Evolutionary conservation across 2,113 vertebrate genomes (phyloP).

Genomic region (Petaurus breviceps): DNA sequence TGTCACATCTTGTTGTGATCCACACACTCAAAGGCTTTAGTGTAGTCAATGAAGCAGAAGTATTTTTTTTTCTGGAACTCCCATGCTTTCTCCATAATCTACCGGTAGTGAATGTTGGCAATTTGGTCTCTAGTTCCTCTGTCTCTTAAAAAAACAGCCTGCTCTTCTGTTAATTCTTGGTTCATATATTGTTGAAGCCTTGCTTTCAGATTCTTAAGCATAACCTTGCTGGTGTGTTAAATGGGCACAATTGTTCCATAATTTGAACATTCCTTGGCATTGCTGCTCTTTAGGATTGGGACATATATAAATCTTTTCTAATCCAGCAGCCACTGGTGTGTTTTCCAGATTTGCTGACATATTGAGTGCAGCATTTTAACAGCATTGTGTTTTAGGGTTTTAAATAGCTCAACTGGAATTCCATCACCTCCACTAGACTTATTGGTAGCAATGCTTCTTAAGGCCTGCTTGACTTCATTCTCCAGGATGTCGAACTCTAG

Average conservation of each 20-base stretch:
- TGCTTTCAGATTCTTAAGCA: background rate
- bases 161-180: background rate
- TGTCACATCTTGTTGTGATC: background rate
- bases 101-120: background rate
- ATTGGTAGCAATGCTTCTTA: background rate
- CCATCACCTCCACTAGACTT: background rate
- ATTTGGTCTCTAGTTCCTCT: background rate
- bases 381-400: background rate
- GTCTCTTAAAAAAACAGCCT: background rate
- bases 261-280: background rate
- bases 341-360: background rate
- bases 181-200: background rate
- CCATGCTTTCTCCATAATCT: background rate
- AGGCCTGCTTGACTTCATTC: background rate
- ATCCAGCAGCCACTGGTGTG: background rate
- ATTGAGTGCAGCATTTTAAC: background rate
- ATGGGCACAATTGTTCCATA: background rate
- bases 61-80: background rate
- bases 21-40: background rate
- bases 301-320: background rate
- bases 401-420: background rate
- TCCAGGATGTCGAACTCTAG: background rate
- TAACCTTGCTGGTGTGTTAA: background rate
- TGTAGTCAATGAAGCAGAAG: background rate
- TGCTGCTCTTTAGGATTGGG: background rate